Base-by-base conservation (phyloP, 2,113 vertebrate genomes). In the Aegithalos caudatus region DNA sequence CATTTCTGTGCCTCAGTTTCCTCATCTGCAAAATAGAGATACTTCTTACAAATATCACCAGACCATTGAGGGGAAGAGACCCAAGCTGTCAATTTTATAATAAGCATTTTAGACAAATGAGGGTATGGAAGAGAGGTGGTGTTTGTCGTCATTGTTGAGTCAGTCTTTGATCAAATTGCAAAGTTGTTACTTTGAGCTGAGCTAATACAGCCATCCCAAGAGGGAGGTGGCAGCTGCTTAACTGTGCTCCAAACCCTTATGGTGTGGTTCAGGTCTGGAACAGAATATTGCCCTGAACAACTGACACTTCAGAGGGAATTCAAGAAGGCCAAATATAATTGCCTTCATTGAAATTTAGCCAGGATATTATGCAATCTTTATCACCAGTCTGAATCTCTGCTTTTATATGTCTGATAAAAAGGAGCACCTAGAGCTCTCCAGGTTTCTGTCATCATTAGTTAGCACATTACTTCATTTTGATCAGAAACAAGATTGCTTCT, bases 401-500 rank as follows among this genome's bases (percentile, higher is more conserved):
- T 94, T 90, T 92, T 77, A 7, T 33, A 77, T 51, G 62, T 78
- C 60, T 2, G 5, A 90, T 64, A 94, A 93, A 95, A 94, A 74
- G 73, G 67, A 92, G 85, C 64, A 92, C 88, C 93, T 74, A 77
- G 53, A 84, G 51, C 51, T 92, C 79, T 94, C 69, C 53, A 71
- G 91, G 77, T 86, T 94, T 84, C 91, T 91, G 73, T 87, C 92
- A 88, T 86, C 80, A 67, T 86, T 83, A 58, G 60, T 7, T 88
- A 64, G 64, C 73, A 88, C 53, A 65, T 85, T 84, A 57, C 69
- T 48, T 54, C 24, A 5, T 86, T 90, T 86, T 95, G 79, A 92
- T 92, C 85, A 94, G 82, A 78, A 70, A 81, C 25, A 67, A 92
- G 76, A 95, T 54, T 69, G 44, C 67, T 83, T 87, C 90, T 95